Base-by-base conservation (phyloP, 2,888 invertebrate genomes). In the Nephrocerus scutellatus region DNA sequence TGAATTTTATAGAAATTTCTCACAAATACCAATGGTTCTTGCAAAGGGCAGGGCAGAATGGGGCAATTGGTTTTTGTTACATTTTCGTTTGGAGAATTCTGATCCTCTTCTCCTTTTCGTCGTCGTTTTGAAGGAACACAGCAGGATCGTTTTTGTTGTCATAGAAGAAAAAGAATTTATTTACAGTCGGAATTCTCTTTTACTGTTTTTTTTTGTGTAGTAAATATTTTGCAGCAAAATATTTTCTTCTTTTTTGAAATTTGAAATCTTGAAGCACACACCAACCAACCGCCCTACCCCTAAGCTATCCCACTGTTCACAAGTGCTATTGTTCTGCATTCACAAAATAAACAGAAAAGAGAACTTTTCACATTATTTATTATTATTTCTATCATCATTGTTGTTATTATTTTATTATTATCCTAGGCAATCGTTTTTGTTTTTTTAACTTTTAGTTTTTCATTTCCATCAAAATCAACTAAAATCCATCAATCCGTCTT, bases 171-270 rank as follows among this genome's bases (percentile, higher is more conserved):
- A 19, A 43, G 29, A 37, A 32, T 14, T 24, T 46, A 46, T 46
- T 36, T 46, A 46, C 46, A 46, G 43, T 41, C 37, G 29, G 42
- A 32, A 38, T 41, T 23, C n/a, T 30, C 29, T 29, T 24, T 13
- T 13, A 10, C 5, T 9, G 26, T 22, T 24, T 41, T 18, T 29
- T 29, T 30, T 35, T 23, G 21, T 14, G 23, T 36, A 30, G n/a
- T 16, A 41, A 29, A 31, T 36, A 39, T 37, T 43, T 43, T 41
- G 43, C 46, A 32, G 40, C 37, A 35, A n/a, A n/a, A n/a, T n/a
- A n/a, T n/a, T n/a, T n/a, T n/a, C n/a, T n/a, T n/a, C n/a, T n/a
- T n/a, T n/a, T n/a, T n/a, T n/a, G n/a, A n/a, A n/a, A n/a, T n/a
- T n/a, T 33, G 29, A 43, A 43, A 46, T 31, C 42, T 39, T 39